Evolutionary conservation across 2,888 invertebrate species (phyloP).

Genomic region (Drosophila pegasa): DNA sequence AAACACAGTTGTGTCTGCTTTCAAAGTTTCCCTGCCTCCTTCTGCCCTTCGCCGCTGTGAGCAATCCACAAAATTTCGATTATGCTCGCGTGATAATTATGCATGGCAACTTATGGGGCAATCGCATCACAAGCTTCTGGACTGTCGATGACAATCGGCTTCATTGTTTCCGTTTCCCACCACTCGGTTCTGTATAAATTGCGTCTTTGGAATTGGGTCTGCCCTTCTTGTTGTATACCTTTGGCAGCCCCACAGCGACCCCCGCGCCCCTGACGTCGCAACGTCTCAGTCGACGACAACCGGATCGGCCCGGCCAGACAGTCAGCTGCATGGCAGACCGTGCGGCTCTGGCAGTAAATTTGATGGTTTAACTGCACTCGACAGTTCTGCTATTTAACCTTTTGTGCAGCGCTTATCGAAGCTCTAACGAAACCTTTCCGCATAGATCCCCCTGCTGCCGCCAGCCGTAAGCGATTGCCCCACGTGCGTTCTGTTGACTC

Average conservation of each 20-base stretch:
- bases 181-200: constrained; percentile 61
- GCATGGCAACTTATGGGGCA: constrained; percentile 57
- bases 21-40: constrained; percentile 12
- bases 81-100: constrained; percentile 75
- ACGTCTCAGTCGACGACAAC: neutral
- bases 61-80: constrained; percentile 53
- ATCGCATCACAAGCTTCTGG: constrained; percentile 47
- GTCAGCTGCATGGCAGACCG: constrained; percentile 63
- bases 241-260: neutral
- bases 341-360: constrained; percentile 64
- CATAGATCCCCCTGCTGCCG: constrained; percentile 9
- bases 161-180: constrained; percentile 82
- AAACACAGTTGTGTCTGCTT: constrained; percentile 68
- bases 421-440: constrained; percentile 35
- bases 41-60: neutral
- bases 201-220: constrained; percentile 63
- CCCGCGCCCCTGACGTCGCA: constrained; percentile 3
- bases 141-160: constrained; percentile 81
- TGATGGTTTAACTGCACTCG: constrained; percentile 70
- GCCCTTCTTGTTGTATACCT: constrained; percentile 5
- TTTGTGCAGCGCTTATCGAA: constrained; percentile 63
- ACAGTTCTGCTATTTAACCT: constrained; percentile 72
- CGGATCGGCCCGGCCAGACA: constrained; percentile 27
- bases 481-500: constrained; percentile 61
- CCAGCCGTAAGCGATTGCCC: constrained; percentile 28